Conservation (phyloP, 1,140 invertebrate genomes). For the Diuraphis noxia region DNA sequence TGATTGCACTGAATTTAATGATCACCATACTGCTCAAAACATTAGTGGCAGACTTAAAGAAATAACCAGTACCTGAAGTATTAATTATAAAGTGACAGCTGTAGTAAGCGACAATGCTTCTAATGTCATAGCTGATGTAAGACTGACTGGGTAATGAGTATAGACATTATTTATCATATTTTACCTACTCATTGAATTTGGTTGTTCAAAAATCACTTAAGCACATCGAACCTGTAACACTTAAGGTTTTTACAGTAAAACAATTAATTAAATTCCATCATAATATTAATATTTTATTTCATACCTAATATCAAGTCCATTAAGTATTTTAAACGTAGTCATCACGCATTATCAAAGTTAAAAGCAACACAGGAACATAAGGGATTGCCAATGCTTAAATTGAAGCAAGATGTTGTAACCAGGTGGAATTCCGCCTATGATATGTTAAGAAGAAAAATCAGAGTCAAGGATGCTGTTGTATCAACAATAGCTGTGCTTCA, state of each 20-base stretch:
- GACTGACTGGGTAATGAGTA: neutral
- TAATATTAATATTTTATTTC: too few species aligned
- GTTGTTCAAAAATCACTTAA: neutral
- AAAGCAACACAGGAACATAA: too few species aligned
- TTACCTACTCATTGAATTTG: neutral
- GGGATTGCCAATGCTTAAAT: too few species aligned
- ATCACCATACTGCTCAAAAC: neutral
- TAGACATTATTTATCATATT: neutral
- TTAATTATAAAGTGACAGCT: neutral
- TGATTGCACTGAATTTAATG: neutral
- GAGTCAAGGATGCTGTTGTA: neutral
- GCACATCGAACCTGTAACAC: neutral
- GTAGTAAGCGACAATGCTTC: neutral
- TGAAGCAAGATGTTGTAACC: too few species aligned
- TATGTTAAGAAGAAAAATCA: too few species aligned
- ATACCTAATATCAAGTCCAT: conserved; percentile 31
- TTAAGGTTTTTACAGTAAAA: conserved; percentile 46
- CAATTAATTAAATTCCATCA: too few species aligned
- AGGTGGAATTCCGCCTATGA: too few species aligned
- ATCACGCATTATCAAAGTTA: too few species aligned
- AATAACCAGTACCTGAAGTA: neutral
- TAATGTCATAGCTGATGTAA: neutral
- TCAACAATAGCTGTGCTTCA: neutral
- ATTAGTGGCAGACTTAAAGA: neutral
- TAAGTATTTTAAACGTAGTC: too few species aligned